Evolutionary conservation across 1,140 invertebrate species (phyloP).

Genomic region (Pseudachorutes palmiensis): DNA sequence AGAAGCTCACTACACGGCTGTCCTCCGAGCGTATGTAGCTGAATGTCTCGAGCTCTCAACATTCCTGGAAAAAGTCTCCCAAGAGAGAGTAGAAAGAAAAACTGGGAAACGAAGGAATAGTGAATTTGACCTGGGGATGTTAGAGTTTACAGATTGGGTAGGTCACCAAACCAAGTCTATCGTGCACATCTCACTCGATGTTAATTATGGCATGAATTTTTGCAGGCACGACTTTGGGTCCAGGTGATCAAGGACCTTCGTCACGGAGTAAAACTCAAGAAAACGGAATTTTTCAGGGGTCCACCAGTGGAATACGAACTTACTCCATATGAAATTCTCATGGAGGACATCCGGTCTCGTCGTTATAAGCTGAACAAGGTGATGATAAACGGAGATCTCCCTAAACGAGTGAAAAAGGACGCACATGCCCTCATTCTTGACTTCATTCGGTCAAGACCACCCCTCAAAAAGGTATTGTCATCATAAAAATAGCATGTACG

Average conservation of each 20-base stretch:
- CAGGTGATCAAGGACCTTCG: slow-evolving; percentile 83
- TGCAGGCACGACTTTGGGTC: slow-evolving; percentile 88
- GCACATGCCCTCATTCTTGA: slow-evolving; percentile 90
- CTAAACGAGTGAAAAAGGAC: slow-evolving; percentile 72
- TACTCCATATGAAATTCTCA: slow-evolving; percentile 94
- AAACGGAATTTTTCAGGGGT: slow-evolving; percentile 53
- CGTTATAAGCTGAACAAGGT: slow-evolving; percentile 70
- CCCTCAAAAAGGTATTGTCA: slow-evolving; percentile 72
- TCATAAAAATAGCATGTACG: no score
- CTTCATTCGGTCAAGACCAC: slow-evolving; percentile 89
- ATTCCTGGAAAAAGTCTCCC: slow-evolving; percentile 73
- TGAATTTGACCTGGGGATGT: slow-evolving; percentile 59
- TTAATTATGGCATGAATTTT: no score
- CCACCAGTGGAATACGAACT: slow-evolving; percentile 76
- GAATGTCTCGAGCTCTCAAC: slow-evolving; percentile 80
- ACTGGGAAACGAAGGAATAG: no score
- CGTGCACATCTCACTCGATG: no score
- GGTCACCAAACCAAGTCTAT: no score
- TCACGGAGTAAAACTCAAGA: slow-evolving; percentile 83
- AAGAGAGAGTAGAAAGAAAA: slow-evolving; percentile 12
- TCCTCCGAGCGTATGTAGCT: slow-evolving; percentile 78
- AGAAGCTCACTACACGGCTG: slow-evolving; percentile 78
- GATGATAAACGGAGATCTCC: slow-evolving; percentile 70
- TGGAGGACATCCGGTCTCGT: slow-evolving; percentile 87
- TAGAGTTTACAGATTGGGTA: slow-evolving; percentile 81